phyloP scores from a whole-genome alignment of 2,888 invertebrate genomes.

The Andrena haemorrhoa region DNA sequence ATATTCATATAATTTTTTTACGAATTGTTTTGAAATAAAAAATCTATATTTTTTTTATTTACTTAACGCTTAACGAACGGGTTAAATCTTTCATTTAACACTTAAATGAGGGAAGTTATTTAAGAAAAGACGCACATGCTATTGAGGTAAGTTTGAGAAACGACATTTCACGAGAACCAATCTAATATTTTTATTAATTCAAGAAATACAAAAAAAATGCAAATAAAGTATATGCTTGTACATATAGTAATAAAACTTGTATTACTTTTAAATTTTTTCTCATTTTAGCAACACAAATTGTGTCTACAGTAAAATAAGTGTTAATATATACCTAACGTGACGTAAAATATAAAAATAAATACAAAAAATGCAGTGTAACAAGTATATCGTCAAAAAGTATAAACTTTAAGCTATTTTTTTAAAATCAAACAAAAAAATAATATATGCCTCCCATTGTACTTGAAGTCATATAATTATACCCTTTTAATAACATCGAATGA shows the following conservation, averaged over 20 bases:
- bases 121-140: too few species aligned
- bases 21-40: too few species aligned
- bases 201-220: neutral
- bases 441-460: neutral
- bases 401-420: neutral
- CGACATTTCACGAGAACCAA: neutral
- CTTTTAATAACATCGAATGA: neutral
- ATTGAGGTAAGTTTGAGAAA: neutral
- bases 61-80: too few species aligned
- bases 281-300: neutral
- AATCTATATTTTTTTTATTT: too few species aligned
- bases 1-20: too few species aligned
- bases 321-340: constrained; percentile 9
- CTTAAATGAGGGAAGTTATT: too few species aligned
- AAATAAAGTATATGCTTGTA: neutral
- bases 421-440: neutral
- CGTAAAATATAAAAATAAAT: too few species aligned
- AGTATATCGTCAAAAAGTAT: neutral
- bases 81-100: too few species aligned
- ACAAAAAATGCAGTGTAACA: too few species aligned
- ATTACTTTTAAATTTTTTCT: constrained; percentile 8
- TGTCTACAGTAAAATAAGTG: constrained; percentile 7
- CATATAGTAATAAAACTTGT: neutral
- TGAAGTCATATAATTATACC: neutral
- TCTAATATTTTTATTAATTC: neutral